A percentile compares a stretch with the other conserved stretches of the same genome.
Evolutionary conservation across 2,888 invertebrate species (phyloP).

Genomic region (Cataglyphis cursor): DNA sequence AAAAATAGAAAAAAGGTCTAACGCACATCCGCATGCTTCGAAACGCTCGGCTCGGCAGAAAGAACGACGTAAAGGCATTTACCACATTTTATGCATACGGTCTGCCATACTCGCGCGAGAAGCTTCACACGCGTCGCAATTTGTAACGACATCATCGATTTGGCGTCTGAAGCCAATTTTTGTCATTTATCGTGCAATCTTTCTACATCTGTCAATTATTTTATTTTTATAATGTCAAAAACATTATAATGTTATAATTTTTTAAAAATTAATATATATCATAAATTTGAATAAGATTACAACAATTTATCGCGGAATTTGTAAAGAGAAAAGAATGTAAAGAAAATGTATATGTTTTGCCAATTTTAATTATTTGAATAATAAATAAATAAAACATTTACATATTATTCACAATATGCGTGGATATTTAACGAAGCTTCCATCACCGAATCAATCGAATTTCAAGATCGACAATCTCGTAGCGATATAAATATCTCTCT

Average conservation of each 20-base stretch:
- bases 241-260: not conserved
- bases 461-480: constrained; percentile 10
- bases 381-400: not conserved
- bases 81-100: constrained; percentile 49
- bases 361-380: not conserved
- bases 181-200: not conserved
- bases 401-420: not conserved
- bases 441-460: not conserved
- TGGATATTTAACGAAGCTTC: constrained; percentile 1
- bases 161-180: constrained; percentile 20
- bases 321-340: not conserved
- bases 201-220: not conserved
- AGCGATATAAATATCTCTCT: constrained; percentile 21
- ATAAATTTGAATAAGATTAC: not conserved
- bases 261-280: too few species aligned
- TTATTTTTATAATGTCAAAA: not conserved
- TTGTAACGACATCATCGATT: constrained; percentile 26
- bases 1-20: not conserved
- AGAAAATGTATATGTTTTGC: not conserved
- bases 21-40: constrained; percentile 50
- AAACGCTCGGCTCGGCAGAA: constrained; percentile 40
- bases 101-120: constrained; percentile 10
- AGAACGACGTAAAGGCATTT: constrained; percentile 46
- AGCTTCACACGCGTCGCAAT: constrained; percentile 17
- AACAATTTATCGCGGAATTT: not conserved